Evolutionary conservation across 2,797 vertebrate genomes (phyloP), one percentile per base, ranked within the genome.

Genomic region (Huso huso): DNA sequence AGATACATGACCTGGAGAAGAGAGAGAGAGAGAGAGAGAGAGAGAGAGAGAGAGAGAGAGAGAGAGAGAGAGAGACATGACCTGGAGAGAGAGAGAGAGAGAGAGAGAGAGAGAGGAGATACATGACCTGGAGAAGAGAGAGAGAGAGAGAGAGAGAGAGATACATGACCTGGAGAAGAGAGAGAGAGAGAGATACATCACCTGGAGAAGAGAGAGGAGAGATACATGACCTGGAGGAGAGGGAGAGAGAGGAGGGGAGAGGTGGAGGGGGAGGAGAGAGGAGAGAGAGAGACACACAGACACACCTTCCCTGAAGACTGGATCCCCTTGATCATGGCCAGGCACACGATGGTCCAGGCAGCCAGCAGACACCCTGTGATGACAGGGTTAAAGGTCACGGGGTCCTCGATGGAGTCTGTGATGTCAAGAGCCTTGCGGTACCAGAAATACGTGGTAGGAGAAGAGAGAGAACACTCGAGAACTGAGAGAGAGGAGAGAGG

Each of bases 311-410:
- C 92, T 0, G 91, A 91, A 0, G 84, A 86, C 80, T 93, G 92
- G 80, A 94, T 94, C 3, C 92, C 92, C 79, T 88, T 91, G 74
- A 91, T 91, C 91, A 94, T 92, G 63, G 88, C 91, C 55, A 90
- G 78, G 63, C 91, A 89, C 61, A 94, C 91, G 0, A 92, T 68
- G 73, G 76, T 72, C 92, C 92, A 94, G 61, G 92, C 91, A 0
- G 72, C 85, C 68, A 90, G 74, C 67, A 94, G 88, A 66, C 88
- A 91, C 73, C 82, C 78, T 0, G 82, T 81, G 9, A 92, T 87
- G 66, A 86, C 73, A 1, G 48, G 57, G 72, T 92, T 90, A 49
- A 87, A 89, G 10, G 83, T 76, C 23, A 88, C 89, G 0, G 63
- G 81, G 63, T 89, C 83, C 1, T 83, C 59, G 1, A 94, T 92